phyloP scores from a whole-genome alignment of 2,113 vertebrate species.

The Sus scrofa region DNA sequence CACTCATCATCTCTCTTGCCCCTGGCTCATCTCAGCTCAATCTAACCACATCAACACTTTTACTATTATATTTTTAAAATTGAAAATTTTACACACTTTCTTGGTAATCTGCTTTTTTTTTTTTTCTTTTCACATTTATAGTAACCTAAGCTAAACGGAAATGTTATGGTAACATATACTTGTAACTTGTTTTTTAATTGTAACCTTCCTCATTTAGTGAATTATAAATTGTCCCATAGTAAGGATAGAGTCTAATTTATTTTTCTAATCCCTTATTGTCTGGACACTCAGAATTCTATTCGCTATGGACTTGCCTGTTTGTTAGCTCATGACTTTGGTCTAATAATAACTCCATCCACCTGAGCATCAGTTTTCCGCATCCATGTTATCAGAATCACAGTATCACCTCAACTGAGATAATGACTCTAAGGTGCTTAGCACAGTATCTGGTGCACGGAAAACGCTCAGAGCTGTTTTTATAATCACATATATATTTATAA shows the following conservation, averaged over 20 bases:
- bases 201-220: neutral
- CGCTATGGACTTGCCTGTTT: neutral
- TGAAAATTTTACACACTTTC: neutral
- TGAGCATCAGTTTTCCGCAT: neutral
- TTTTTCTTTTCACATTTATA: constrained; percentile 8
- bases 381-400: neutral
- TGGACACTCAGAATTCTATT: neutral
- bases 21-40: neutral
- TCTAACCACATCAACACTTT: neutral
- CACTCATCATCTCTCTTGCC: neutral
- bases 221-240: neutral
- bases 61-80: neutral
- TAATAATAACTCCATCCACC: neutral
- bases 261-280: neutral
- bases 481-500: neutral
- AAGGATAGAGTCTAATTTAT: neutral
- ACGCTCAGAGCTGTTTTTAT: neutral
- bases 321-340: neutral
- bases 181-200: neutral
- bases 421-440: neutral
- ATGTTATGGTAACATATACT: neutral
- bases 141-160: neutral
- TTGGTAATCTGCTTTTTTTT: neutral
- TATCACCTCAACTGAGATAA: neutral
- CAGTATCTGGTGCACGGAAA: neutral